These are phyloP conservation scores for Drosophila erecta DNA, from an alignment of 1,140 invertebrate genomes.

Conservation along the genomic window DNA sequence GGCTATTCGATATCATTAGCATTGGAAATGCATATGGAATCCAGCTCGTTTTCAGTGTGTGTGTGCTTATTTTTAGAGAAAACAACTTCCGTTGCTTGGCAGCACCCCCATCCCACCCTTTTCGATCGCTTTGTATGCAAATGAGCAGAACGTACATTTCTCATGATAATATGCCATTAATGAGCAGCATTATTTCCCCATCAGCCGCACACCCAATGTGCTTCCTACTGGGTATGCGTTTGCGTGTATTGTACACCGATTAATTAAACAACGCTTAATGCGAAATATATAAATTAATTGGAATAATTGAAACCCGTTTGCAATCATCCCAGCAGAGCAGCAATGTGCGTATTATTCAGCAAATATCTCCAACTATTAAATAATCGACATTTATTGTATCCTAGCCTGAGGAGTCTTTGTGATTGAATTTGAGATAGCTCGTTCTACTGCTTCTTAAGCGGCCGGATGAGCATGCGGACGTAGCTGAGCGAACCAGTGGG, in stretches of 20 bases:
- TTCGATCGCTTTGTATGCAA: conserved; percentile 43
- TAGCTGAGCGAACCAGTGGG: conserved; percentile 60
- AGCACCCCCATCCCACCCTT: conserved; percentile 10
- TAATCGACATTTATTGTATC: conserved; percentile 12
- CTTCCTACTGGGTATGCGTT: background rate
- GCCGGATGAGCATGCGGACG: conserved; percentile 67
- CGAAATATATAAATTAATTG: conserved; percentile 49
- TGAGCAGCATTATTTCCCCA: conserved; percentile 36
- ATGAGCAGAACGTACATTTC: conserved; percentile 38
- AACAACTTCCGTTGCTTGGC: conserved; percentile 48
- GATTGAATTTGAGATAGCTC: background rate
- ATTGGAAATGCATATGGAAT: conserved; percentile 34
- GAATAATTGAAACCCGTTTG: conserved; percentile 49
- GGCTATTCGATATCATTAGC: conserved; percentile 31
- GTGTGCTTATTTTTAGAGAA: conserved; percentile 37
- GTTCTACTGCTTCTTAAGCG: conserved; percentile 26
- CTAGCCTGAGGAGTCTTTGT: conserved; percentile 18
- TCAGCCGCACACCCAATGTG: background rate
- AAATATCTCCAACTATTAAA: background rate
- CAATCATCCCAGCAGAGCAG: conserved; percentile 10
- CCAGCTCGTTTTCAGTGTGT: background rate
- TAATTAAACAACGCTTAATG: conserved; percentile 45
- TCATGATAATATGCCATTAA: conserved; percentile 51
- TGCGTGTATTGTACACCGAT: conserved; percentile 36
- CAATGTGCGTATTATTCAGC: background rate